Evolutionary conservation across 2,797 vertebrate species (phyloP), one percentile per base, ranked within the genome.

Genomic region (Synanceia verrucosa): DNA sequence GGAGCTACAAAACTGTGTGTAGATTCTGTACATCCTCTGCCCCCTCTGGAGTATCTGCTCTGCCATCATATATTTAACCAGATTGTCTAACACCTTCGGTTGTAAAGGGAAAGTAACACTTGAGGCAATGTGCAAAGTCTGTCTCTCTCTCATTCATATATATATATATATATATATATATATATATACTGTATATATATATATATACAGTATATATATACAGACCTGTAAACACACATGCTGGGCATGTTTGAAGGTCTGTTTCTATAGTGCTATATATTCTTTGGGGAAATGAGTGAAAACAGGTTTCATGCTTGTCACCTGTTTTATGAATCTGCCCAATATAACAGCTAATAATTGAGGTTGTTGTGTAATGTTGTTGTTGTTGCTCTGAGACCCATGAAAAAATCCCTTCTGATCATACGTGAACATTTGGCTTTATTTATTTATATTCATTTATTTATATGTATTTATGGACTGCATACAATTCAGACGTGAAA

Each of bases 61-160:
- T 14, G 72, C 67, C 28, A 34, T 72, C 75, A 52, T 73, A 70
- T 71, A 78, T 84, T 85, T 88, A 88, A 83, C 55, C 60, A 26
- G 41, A 77, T 76, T 11, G 83, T 87, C 85, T 84, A 36, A 52
- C 84, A 83, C 83, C 82, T 79, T 73, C 2, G 50, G 64, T 59
- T 76, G 75, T 70, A 62, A 76, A 76, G 55, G 46, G n/a, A 79
- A 85, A 64, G 52, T 66, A 85, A 75, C 83, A 84, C 85, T 76
- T 33, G 36, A 64, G 74, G 82, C 63, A n/a, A 70, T n/a, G 69
- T 83, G 84, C 61, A 65, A 81, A 81, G 77, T 70, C 70, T 51
- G 46, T 71, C 24, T 70, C 60, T 75, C 61, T 67, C 58, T n/a
- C n/a, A n/a, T n/a, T n/a, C n/a, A 21, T 36, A 50, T 39, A 52